Conservation (phyloP, 2,888 invertebrate genomes). For the Erebia aethiops region DNA sequence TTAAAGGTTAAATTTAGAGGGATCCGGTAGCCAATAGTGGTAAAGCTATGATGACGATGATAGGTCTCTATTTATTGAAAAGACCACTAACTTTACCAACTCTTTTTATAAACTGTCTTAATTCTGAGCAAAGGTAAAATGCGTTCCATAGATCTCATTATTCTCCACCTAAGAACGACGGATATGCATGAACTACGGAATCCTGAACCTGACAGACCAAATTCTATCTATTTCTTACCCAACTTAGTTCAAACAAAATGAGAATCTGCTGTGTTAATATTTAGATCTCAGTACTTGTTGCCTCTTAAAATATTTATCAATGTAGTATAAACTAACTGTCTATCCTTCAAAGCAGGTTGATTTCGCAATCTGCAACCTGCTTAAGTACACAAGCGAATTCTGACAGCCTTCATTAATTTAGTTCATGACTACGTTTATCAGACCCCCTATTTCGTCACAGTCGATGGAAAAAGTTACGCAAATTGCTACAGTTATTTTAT, state of each 20-base stretch:
- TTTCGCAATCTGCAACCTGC: background rate
- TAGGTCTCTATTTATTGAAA: background rate
- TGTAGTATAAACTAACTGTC: background rate
- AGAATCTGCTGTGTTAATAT: background rate
- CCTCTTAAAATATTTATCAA: background rate
- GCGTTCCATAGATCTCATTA: no score
- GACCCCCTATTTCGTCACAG: slow-evolving; percentile 11
- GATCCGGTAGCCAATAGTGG: no score
- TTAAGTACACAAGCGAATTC: slow-evolving; percentile 1
- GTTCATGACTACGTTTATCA: slow-evolving; percentile 19
- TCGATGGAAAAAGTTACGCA: background rate
- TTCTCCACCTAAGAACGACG: no score
- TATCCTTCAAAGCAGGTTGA: slow-evolving; percentile 13
- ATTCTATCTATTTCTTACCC: no score
- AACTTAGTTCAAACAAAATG: background rate
- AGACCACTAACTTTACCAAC: background rate
- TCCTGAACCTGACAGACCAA: no score
- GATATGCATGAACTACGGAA: no score
- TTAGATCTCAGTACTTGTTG: background rate
- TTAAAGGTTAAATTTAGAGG: no score
- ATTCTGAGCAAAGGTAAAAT: no score
- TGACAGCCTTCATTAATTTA: slow-evolving; percentile 15
- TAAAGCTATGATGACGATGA: background rate
- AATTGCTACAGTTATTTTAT: background rate
- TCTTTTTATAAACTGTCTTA: no score